Base-by-base conservation (phyloP, 2,888 invertebrate genomes). In the Pharmacophagus antenor region DNA sequence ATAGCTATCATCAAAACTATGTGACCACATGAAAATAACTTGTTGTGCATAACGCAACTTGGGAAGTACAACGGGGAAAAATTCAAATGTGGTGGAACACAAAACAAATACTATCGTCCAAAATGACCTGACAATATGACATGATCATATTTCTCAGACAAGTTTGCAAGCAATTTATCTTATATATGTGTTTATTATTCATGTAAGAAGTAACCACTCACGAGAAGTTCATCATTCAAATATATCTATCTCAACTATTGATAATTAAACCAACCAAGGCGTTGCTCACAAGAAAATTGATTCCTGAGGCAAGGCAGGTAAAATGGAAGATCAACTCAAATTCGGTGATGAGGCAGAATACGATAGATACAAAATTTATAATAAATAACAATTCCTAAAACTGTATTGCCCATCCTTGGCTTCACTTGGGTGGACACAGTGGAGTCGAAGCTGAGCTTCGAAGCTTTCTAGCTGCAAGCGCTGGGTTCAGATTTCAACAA, bases 1-100 rank as follows among this genome's bases (percentile, higher is more conserved):
- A 37, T n/a, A n/a, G n/a, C 10, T n/a, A n/a, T 15, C 37, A n/a
- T n/a, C n/a, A 4, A 37, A n/a, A n/a, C n/a, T 5, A n/a, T 37
- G 37, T 37, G 37, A 37, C n/a, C 37, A 37, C 37, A 37, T n/a
- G 37, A n/a, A 37, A 37, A 37, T 37, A 37, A n/a, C 37, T n/a
- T n/a, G 37, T 37, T 37, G 37, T 1, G 6, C 4, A n/a, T n/a
- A 15, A 5, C n/a, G n/a, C n/a, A n/a, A n/a, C n/a, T n/a, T n/a
- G n/a, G n/a, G n/a, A n/a, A n/a, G n/a, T n/a, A n/a, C n/a, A n/a
- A 10, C 27, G 27, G 27, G 8, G 27, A 27, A 27, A 27, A 27
- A 6, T 27, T 10, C 3, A 37, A 15, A 37, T 8, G 37, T 37
- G 7, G 10, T 37, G 37, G 15, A 37, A 10, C 10, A 31, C 31